Base-by-base conservation (phyloP, 2,888 invertebrate genomes). In the Tenodera sinensis region DNA sequence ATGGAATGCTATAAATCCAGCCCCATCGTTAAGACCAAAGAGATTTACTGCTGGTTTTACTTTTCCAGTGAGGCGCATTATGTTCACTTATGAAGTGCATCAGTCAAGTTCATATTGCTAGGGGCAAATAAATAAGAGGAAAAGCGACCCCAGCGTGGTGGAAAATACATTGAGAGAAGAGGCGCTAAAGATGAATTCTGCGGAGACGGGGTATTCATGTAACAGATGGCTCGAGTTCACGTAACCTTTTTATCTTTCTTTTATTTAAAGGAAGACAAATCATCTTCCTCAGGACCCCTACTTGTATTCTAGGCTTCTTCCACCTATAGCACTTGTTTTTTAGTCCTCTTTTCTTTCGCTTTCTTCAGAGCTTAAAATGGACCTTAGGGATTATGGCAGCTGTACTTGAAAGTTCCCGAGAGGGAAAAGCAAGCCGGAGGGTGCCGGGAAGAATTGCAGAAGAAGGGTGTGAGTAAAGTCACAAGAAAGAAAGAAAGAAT, bases 201-300 rank as follows among this genome's bases (percentile, higher is more conserved):
- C 9, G 85, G 27, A 85, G 42, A 54, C 42, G 42, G 42, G 25
- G 85, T 47, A 85, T 42, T 85, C 85, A 85, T 28, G 85, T 85
- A 54, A 85, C 85, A 85, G 85, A 85, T 85, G 85, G 85, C 42
- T 14, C 85, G 12, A 85, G 47, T 71, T 85, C 85, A 85, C 85
- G 85, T 85, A 54, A 85, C 47, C 85, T 85, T 85, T 34, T 85
- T 85, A 85, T 85, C 85, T 85, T 47, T 85, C 85, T 85, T 85
- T 85, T 85, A 85, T 85, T 85, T 85, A 85, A 85, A 85, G 85
- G 54, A 85, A 85, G 85, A 85, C 85, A 54, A 85, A 85, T 85
- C 85, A 85, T 85, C 85, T 27, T 84, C 34, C n/a, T 30, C 54
- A 47, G 27, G 47, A 85, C 25, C 6, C 85, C 34, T n/a, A n/a